phyloP scores from a whole-genome alignment of 2,797 vertebrate genomes.

The Galagoides demidoff region DNA sequence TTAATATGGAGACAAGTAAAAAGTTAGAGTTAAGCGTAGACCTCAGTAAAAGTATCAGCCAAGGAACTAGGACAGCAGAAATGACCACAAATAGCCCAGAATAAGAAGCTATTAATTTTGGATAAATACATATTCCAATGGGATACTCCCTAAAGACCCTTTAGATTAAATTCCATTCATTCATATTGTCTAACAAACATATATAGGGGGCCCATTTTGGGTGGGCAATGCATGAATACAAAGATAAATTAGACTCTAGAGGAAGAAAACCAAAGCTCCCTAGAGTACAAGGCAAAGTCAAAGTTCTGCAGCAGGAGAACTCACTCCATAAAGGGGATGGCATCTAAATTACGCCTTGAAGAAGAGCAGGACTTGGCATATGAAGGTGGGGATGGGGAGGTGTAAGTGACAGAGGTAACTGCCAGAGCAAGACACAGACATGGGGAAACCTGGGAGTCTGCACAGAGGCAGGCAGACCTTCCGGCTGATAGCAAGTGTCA shows the following conservation, averaged over 20 bases:
- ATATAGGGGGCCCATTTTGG: neutral
- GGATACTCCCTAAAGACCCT: neutral
- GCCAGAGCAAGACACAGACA: neutral
- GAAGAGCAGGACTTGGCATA: neutral
- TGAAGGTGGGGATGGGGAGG: neutral
- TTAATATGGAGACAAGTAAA: constrained; percentile 52
- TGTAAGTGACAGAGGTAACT: neutral
- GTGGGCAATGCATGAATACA: neutral
- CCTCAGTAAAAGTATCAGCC: neutral
- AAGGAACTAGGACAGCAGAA: neutral
- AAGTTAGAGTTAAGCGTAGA: constrained; percentile 4
- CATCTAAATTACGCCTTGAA: constrained; percentile 4
- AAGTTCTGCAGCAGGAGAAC: neutral
- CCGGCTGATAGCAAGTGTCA: fast-evolving
- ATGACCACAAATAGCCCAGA: neutral
- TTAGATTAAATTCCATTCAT: constrained; percentile 26
- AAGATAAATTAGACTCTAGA: neutral
- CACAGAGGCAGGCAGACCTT: neutral
- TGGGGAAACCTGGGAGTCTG: neutral
- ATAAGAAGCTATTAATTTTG: constrained; percentile 9
- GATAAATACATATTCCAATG: neutral
- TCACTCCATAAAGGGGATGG: neutral
- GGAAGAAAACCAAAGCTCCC: neutral
- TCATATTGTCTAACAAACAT: neutral
- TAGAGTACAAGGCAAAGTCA: neutral